These are phyloP conservation scores for Bubo scandiacus DNA, from an alignment of 2,113 vertebrate genomes.

Conservation along the genomic window DNA sequence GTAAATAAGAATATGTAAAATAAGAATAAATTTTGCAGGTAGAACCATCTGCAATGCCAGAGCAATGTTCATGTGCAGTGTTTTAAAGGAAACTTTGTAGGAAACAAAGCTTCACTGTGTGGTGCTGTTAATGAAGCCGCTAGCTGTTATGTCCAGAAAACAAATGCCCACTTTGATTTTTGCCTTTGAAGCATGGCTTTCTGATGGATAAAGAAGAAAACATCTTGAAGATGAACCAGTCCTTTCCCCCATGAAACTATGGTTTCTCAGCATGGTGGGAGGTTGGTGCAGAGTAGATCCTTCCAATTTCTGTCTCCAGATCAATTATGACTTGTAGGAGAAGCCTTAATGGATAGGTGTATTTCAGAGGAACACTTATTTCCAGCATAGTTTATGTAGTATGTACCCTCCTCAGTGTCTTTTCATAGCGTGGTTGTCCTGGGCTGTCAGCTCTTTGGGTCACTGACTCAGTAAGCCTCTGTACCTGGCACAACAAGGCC, in stretches of 20 bases:
- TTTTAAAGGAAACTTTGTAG: neutral
- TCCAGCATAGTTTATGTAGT: neutral
- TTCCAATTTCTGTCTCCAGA: neutral
- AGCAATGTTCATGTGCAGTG: neutral
- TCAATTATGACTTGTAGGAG: neutral
- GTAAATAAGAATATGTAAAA: neutral
- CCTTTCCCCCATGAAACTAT: neutral
- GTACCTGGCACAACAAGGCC: neutral
- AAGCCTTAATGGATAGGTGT: neutral
- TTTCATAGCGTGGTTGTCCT: neutral
- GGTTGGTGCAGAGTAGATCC: neutral
- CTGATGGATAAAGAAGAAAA: neutral
- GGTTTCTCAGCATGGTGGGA: neutral
- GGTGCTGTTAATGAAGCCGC: neutral
- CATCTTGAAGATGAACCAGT: neutral
- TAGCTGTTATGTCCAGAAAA: neutral
- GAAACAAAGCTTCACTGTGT: neutral
- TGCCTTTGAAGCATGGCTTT: neutral
- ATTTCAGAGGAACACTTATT: neutral
- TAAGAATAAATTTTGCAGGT: neutral
- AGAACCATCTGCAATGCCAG: neutral
- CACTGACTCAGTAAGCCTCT: neutral
- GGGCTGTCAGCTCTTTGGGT: conserved; percentile 1
- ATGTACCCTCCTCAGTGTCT: neutral
- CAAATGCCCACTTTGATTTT: neutral